These are phyloP conservation scores for Pagetopsis macropterus DNA, from an alignment of 2,797 vertebrate species.

Conservation along the genomic window DNA sequence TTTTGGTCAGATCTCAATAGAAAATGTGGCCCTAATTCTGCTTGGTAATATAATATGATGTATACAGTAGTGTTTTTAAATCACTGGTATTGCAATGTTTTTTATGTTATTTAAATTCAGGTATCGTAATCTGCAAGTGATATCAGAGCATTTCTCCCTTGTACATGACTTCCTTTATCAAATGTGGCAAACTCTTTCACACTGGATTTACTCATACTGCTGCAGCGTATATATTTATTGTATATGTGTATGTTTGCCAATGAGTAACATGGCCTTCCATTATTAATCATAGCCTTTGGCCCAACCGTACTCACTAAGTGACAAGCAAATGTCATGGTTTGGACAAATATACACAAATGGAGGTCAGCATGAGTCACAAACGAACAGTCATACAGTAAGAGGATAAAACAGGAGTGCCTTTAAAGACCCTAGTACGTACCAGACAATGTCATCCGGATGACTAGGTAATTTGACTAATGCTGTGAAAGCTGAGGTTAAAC, in stretches of 20 bases:
- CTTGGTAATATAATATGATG: too few relatives aligned
- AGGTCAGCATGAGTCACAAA: constrained; percentile 47
- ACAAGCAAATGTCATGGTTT: constrained; percentile 49
- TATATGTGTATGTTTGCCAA: constrained; percentile 29
- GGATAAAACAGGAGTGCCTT: constrained; percentile 5
- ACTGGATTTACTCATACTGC: constrained; percentile 13
- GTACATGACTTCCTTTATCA: constrained; percentile 19
- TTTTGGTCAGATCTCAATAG: too few relatives aligned
- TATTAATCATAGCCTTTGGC: constrained; percentile 62
- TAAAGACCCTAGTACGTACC: constrained; percentile 43
- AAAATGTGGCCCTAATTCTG: too few relatives aligned
- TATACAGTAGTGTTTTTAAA: too few relatives aligned
- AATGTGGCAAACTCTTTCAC: neutral
- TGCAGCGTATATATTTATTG: constrained; percentile 28
- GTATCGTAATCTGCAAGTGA: too few relatives aligned
- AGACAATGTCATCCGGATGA: constrained; percentile 34
- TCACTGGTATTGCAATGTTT: too few relatives aligned
- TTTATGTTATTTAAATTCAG: too few relatives aligned
- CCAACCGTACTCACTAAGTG: constrained; percentile 42
- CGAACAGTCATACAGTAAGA: constrained; percentile 22
- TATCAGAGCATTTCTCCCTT: neutral
- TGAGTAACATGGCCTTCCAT: constrained; percentile 44
- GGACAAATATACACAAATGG: constrained; percentile 45
- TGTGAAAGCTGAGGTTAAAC: constrained; percentile 32
- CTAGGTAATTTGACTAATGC: constrained; percentile 55